Percentiles rank a stretch among this genome's conserved stretches.
Evolutionary conservation across 2,797 vertebrate species (phyloP).

Genomic region (Cuniculus paca): DNA sequence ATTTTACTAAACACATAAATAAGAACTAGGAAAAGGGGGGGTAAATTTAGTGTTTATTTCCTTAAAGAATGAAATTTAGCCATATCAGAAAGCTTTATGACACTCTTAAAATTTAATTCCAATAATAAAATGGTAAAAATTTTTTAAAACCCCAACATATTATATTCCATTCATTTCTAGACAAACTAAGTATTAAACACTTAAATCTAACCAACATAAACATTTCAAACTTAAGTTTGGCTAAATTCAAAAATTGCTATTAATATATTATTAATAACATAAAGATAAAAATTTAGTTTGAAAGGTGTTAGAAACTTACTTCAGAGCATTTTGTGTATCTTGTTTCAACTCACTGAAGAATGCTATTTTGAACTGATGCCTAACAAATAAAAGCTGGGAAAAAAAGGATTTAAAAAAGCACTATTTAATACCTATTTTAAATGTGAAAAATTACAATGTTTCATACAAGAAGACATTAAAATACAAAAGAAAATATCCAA

Average conservation of each 20-base stretch:
- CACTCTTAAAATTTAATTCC: conserved; percentile 54
- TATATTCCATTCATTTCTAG: background rate
- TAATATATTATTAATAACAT: background rate
- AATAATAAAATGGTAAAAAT: background rate
- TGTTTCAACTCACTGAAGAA: conserved; percentile 99
- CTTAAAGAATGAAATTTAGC: background rate
- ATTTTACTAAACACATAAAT: conserved; percentile 38
- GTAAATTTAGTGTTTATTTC: background rate
- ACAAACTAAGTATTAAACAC: conserved; percentile 28
- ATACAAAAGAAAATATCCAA: conserved; percentile 41
- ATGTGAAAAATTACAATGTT: background rate
- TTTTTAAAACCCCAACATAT: background rate
- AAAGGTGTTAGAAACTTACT: conserved; percentile 90
- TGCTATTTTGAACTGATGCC: conserved; percentile 99
- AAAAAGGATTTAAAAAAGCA: conserved; percentile 75
- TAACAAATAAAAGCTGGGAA: conserved; percentile 97
- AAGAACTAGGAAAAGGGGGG: background rate
- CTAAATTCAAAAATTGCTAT: background rate
- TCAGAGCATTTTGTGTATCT: conserved; percentile 98
- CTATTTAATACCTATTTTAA: conserved; percentile 35
- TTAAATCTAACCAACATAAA: conserved; percentile 38
- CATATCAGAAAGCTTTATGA: conserved; percentile 25
- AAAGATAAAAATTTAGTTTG: conserved; percentile 5
- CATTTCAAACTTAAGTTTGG: conserved; percentile 44
- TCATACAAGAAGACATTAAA: conserved; percentile 31